Base-by-base conservation (phyloP, 2,113 vertebrate genomes). In the Paedocypris sp. region DNA sequence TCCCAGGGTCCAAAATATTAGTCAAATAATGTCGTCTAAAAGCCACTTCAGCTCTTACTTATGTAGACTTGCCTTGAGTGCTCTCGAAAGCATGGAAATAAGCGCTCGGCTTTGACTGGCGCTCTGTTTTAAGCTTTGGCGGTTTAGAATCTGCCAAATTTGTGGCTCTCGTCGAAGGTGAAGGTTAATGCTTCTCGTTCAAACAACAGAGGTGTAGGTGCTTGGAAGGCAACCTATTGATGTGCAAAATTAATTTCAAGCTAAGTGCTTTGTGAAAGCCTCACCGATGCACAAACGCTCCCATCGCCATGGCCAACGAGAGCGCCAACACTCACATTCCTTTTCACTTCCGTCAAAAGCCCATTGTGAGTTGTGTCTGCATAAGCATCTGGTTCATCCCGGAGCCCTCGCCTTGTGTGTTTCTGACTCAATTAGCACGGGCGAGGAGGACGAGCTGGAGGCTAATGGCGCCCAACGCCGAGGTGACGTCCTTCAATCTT, bases 381-480 rank as follows among this genome's bases (percentile, higher is more conserved):
- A 33, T 23, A 53, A 6, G 48, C 62, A 46, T 63, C 60, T 39
- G 61, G 41, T 61, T 23, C 49, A 60, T 50, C 43, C 5, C 12
- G 18, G 18, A 56, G 33, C 26, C 54, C 48, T 66, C 64, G 54
- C 35, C 57, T 33, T 29, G 23, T 60, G 50, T 46, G 42, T 64
- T 66, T 67, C 56, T 46, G 49, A 68, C 43, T 68, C 70, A 68
- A 61, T 72, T 72, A 68, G 62, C 57, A 57, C 6, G 49, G 41
- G 52, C 50, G 16, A 60, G 39, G 31, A 72, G 69, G 61, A 64
- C 33, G 52, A 52, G 56, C 65, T 43, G 58, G 53, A 60, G 62
- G 43, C 63, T 72, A 72, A 72, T 61, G 62, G 36, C 51, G 51
- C 45, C 50, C 46, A 56, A 60, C 53, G 60, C 48, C 46, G 56